A percentile compares a stretch with the other conserved stretches of the same genome.
Conservation (phyloP, 2,797 vertebrate species). For the Chrysocyon brachyurus region DNA sequence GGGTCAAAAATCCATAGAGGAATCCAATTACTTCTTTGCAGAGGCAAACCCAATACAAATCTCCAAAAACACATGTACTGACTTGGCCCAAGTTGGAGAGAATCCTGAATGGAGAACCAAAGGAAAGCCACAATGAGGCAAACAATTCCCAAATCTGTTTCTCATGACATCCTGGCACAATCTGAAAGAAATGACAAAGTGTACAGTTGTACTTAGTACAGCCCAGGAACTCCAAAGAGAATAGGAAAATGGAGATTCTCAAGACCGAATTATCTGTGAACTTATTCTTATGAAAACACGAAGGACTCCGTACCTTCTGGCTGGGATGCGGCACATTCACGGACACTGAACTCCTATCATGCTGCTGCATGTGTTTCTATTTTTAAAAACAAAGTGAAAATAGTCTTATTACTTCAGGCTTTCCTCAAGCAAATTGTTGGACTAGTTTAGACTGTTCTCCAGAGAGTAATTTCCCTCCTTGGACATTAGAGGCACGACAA, state of each 20-base stretch:
- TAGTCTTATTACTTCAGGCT: conserved; percentile 15
- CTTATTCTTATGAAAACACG: not conserved
- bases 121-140: not conserved
- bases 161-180: not conserved
- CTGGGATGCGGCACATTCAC: not conserved
- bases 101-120: not conserved
- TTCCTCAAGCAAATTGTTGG: conserved; percentile 36
- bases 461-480: not conserved
- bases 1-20: not conserved
- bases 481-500: not conserved
- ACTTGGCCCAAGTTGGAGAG: not conserved
- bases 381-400: conserved; percentile 64
- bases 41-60: not conserved
- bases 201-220: not conserved
- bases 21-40: not conserved
- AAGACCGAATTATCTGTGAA: not conserved
- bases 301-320: not conserved
- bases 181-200: not conserved
- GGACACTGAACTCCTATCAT: conserved; percentile 5
- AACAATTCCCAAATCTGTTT: not conserved
- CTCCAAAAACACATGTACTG: not conserved
- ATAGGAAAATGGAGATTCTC: not conserved
- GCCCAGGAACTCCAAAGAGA: not conserved
- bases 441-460: not conserved
- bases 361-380: conserved; percentile 5